Evolutionary conservation across 2,888 invertebrate genomes (phyloP), one percentile per base, ranked within the genome.

Genomic region (Drosophila villosipedis): DNA sequence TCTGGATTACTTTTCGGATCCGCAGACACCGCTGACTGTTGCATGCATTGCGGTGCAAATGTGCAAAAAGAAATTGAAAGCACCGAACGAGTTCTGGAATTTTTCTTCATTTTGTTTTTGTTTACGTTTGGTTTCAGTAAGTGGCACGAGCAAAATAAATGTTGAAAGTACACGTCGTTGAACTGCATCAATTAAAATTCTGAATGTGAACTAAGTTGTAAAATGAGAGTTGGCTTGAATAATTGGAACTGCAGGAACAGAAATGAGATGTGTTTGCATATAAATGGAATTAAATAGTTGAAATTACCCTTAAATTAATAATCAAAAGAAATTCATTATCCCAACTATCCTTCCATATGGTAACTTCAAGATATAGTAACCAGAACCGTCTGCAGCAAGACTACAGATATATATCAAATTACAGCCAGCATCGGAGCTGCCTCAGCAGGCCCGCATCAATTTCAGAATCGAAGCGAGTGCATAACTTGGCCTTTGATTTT

Each of bases 11-110:
- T 65, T 62, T 53, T 50, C 35, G 52, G 30, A 16, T 68, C 3
- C 35, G 37, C 52, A 47, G 41, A 25, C 47, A 25, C 43, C 31
- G 49, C 53, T 62, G 65, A 57, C 53, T 78, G 72, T 82, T 78
- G 78, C 82, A 72, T 59, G 74, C 71, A 68, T 81, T 74, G 66
- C 30, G 74, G 52, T 41, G 68, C 43, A 57, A 63, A 68, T 63
- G 52, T 60, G 55, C 12, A 58, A 73, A 57, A 66, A 60, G 22
- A 47, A 25, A 50, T n/a, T 50, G 47, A 33, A 58, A 65, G 53
- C 16, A 5, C 41, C 31, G 7, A 67, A 58, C 19, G 52, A 19
- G 37, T 53, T 53, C 62, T 63, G 33, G 33, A 63, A 62, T 19
- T n/a, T 19, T 52, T 35, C 39, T 53, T 66, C 10, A 2, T 30